Conservation (phyloP, 2,113 vertebrate genomes). For the Vidua macroura region DNA sequence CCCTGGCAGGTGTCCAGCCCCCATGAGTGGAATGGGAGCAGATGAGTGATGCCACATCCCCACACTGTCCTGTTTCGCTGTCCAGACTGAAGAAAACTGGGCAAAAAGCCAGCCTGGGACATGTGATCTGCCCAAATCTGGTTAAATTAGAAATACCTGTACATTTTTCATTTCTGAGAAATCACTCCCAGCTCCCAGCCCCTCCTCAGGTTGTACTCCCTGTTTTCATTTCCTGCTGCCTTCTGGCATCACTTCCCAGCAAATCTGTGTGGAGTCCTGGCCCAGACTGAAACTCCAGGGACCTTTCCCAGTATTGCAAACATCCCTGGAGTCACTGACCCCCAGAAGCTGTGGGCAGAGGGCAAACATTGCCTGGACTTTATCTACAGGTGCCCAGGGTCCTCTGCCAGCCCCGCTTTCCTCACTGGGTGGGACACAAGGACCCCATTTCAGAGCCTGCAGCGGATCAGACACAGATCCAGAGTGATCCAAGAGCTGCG, state of each 20-base stretch:
- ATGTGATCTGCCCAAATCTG: not conserved
- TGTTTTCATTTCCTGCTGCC: rapidly evolving
- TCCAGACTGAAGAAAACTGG: not conserved
- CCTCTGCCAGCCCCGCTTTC: not conserved
- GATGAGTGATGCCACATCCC: rapidly evolving
- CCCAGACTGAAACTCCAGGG: not conserved
- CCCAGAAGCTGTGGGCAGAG: not conserved
- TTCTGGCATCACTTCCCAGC: not conserved
- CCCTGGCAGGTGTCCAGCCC: not conserved
- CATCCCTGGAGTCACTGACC: not conserved
- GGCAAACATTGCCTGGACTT: not conserved
- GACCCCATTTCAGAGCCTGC: not conserved
- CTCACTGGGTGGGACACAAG: not conserved
- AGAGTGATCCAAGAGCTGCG: not conserved
- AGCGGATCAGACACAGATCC: rapidly evolving
- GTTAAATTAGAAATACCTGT: not conserved
- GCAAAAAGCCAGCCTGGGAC: not conserved
- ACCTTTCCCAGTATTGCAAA: not conserved
- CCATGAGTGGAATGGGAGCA: rapidly evolving
- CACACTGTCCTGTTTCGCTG: not conserved
- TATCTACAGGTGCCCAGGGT: not conserved
- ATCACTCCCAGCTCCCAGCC: not conserved
- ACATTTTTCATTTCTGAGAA: not conserved
- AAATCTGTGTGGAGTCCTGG: not conserved
- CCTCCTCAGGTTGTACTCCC: not conserved